phyloP scores from a whole-genome alignment of 92 coral and sea anemone genomes.

The Phenganax marumi region DNA sequence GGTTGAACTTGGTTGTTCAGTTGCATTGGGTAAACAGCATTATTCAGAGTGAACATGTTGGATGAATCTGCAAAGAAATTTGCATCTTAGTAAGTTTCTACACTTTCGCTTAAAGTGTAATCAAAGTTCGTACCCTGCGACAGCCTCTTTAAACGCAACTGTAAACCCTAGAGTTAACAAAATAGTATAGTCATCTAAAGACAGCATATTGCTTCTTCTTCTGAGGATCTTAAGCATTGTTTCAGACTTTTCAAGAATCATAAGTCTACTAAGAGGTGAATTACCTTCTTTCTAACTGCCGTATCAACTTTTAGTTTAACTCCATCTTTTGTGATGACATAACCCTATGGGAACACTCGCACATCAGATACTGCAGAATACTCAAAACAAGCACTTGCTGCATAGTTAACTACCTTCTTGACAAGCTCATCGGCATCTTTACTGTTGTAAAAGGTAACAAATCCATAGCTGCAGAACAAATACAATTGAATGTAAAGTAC shows the following conservation, averaged over 20 bases:
- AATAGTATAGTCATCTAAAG: neutral
- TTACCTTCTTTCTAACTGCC: conserved; percentile 32
- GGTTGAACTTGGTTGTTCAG: too few relatives aligned
- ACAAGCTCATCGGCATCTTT: conserved; percentile 14
- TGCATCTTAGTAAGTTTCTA: neutral
- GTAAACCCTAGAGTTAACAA: conserved; percentile 2
- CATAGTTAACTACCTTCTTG: neutral
- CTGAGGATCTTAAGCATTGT: neutral
- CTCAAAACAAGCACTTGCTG: neutral
- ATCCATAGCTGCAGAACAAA: conserved; percentile 24
- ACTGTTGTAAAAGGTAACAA: conserved; percentile 28
- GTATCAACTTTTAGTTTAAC: neutral
- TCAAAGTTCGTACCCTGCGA: neutral
- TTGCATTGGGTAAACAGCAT: too few relatives aligned
- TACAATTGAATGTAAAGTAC: neutral
- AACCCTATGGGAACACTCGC: neutral
- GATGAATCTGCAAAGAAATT: too few relatives aligned
- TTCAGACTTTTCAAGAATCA: neutral
- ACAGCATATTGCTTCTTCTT: neutral
- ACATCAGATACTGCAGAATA: too few relatives aligned
- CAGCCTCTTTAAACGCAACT: neutral
- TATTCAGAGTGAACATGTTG: too few relatives aligned
- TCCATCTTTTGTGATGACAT: neutral
- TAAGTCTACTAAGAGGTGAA: neutral
- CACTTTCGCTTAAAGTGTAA: neutral